Conservation (phyloP, 1,140 invertebrate species). For the Brachystomella parvula region DNA sequence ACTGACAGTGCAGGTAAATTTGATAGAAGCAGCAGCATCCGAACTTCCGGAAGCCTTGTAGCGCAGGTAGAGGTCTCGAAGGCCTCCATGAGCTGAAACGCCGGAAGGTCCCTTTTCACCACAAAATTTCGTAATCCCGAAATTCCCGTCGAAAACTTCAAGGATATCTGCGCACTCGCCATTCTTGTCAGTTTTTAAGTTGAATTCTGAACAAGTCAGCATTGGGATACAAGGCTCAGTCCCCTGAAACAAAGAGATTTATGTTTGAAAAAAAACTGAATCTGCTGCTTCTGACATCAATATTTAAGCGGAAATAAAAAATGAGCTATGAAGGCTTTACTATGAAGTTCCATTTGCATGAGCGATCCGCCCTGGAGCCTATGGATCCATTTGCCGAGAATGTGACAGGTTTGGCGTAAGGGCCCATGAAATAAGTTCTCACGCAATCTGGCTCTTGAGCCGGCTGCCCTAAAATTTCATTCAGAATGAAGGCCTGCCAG, state of each 20-base stretch:
- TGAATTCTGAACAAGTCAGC: conserved; percentile 17
- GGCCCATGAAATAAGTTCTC: conserved; percentile 18
- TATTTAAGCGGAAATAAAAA: background rate
- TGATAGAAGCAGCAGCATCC: background rate
- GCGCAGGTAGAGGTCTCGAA: conserved; percentile 27
- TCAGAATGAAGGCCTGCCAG: background rate
- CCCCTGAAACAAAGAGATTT: conserved; percentile 18
- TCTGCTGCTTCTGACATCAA: background rate
- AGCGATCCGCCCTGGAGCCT: background rate
- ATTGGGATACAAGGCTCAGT: conserved; percentile 29
- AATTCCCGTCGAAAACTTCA: conserved; percentile 25
- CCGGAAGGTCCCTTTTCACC: conserved; percentile 11
- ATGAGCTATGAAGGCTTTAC: background rate
- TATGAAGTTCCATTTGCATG: conserved; percentile 19
- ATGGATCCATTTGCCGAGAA: conserved; percentile 9
- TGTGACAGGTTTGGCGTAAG: conserved; percentile 6
- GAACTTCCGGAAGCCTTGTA: background rate
- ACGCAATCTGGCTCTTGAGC: conserved; percentile 1
- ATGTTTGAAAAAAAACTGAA: too few species aligned
- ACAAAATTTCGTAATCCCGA: conserved; percentile 21
- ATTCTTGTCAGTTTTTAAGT: background rate
- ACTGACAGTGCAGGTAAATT: conserved; percentile 19
- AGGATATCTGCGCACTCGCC: conserved; percentile 20
- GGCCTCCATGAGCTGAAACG: conserved; percentile 14
- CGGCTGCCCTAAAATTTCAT: background rate